A percentile compares a stretch with the other conserved stretches of the same genome.
These are phyloP conservation scores for Hypomesus transpacificus DNA, from an alignment of 2,113 vertebrate genomes.

Conservation along the genomic window DNA sequence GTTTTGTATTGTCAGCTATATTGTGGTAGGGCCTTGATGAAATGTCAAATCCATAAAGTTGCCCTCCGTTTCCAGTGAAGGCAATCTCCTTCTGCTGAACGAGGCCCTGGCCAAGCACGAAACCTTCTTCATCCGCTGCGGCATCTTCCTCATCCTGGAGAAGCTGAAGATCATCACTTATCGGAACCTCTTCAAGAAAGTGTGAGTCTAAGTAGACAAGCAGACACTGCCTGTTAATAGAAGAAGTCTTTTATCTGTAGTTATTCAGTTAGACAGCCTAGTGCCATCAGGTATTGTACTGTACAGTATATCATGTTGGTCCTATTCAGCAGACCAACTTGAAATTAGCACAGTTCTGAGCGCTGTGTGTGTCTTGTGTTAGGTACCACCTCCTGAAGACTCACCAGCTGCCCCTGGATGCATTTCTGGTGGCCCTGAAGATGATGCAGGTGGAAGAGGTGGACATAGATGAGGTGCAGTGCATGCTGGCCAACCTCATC, in stretches of 20 bases:
- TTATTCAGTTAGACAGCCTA: too few species aligned
- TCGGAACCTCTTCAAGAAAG: slow-evolving; percentile 98
- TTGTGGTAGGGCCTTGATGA: too few species aligned
- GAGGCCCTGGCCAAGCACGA: slow-evolving; percentile 90
- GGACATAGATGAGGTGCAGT: slow-evolving; percentile 67
- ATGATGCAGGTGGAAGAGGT: slow-evolving; percentile 94
- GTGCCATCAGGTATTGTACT: too few species aligned
- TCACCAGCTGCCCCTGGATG: slow-evolving; percentile 85
- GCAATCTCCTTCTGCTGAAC: slow-evolving; percentile 89
- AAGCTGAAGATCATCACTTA: slow-evolving; percentile 98
- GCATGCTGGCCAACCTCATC: background rate
- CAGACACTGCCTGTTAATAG: too few species aligned
- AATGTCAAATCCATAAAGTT: background rate
- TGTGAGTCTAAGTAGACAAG: slow-evolving; percentile 73
- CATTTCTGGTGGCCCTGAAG: slow-evolving; percentile 86
- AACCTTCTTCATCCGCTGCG: slow-evolving; percentile 96
- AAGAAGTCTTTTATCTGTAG: too few species aligned
- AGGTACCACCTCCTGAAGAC: background rate
- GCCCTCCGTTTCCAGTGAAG: slow-evolving; percentile 75
- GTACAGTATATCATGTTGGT: too few species aligned
- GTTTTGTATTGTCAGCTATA: too few species aligned
- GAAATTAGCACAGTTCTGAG: too few species aligned
- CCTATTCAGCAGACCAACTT: too few species aligned
- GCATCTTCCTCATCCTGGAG: slow-evolving; percentile 97
- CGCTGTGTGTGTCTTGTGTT: background rate